Evolutionary conservation across 2,797 vertebrate species (phyloP).

Genomic region (Crotalus adamanteus): DNA sequence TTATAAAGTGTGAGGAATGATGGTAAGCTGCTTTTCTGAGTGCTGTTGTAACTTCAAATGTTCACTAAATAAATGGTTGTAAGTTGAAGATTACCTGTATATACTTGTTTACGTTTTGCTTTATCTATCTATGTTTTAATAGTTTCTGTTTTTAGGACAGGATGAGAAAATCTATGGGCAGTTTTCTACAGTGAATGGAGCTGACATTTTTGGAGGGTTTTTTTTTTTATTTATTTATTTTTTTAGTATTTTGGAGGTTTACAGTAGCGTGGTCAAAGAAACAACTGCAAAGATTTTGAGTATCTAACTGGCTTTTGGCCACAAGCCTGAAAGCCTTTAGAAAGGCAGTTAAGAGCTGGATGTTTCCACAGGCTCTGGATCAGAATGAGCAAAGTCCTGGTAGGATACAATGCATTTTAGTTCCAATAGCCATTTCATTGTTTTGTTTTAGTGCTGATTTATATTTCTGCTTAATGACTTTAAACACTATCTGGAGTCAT

Average conservation of each 20-base stretch:
- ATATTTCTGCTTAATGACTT: background rate
- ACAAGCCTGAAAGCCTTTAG: background rate
- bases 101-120: background rate
- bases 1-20: background rate
- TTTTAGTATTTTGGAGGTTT: background rate
- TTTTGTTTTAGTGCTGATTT: background rate
- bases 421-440: background rate
- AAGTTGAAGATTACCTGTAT: background rate
- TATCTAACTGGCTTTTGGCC: background rate
- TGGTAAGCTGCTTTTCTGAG: background rate
- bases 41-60: background rate
- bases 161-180: background rate
- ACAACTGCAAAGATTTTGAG: background rate
- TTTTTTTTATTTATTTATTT: too few relatives aligned
- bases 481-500: background rate
- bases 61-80: background rate
- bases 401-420: background rate
- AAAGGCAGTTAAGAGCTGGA: background rate
- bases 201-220: background rate
- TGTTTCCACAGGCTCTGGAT: background rate
- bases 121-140: background rate
- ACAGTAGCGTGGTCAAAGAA: background rate
- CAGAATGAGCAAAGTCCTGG: background rate
- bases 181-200: background rate
- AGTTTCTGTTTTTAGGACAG: background rate